Percentiles rank a stretch among this genome's conserved stretches.
phyloP scores from a whole-genome alignment of 2,888 invertebrate species.

The Noctua fimbriata region DNA sequence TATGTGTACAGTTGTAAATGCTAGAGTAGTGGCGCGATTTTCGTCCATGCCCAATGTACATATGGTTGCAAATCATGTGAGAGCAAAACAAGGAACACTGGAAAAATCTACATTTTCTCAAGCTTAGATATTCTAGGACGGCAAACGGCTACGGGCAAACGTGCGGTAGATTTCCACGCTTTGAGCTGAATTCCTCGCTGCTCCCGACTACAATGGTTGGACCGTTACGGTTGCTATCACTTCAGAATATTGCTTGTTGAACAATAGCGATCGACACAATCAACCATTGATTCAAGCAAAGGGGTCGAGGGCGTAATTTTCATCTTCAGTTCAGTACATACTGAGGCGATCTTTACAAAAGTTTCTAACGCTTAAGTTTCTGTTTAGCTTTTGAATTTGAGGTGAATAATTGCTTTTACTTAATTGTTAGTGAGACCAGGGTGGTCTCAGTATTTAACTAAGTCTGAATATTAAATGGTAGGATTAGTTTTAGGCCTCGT shows the following conservation, averaged over 20 bases:
- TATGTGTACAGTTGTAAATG: background rate
- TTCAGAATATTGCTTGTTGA: slow-evolving; percentile 47
- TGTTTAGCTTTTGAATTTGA: slow-evolving; percentile 13
- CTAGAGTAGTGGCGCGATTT: background rate
- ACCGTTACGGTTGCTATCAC: slow-evolving; percentile 21
- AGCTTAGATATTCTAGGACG: background rate
- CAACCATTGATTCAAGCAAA: slow-evolving; percentile 35
- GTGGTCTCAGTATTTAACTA: background rate
- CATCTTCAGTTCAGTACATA: slow-evolving; percentile 21
- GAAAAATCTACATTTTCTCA: background rate
- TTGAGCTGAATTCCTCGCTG: slow-evolving; percentile 3
- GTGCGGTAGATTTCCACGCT: background rate
- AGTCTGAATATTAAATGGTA: background rate
- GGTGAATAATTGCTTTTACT: slow-evolving; percentile 19
- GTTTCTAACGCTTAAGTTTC: background rate
- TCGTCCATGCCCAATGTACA: background rate
- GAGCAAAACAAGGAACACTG: background rate
- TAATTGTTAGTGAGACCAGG: slow-evolving; percentile 18
- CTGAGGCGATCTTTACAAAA: background rate
- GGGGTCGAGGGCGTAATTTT: slow-evolving; percentile 28
- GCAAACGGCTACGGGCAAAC: background rate
- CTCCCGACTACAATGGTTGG: slow-evolving; percentile 34
- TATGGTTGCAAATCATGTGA: background rate
- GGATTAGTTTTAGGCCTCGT: background rate
- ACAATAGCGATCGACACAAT: slow-evolving; percentile 40